Percentiles rank a stretch among this genome's conserved stretches.
phyloP scores from a whole-genome alignment of 2,888 invertebrate genomes.

The Glyphotaelius pellucidus region DNA sequence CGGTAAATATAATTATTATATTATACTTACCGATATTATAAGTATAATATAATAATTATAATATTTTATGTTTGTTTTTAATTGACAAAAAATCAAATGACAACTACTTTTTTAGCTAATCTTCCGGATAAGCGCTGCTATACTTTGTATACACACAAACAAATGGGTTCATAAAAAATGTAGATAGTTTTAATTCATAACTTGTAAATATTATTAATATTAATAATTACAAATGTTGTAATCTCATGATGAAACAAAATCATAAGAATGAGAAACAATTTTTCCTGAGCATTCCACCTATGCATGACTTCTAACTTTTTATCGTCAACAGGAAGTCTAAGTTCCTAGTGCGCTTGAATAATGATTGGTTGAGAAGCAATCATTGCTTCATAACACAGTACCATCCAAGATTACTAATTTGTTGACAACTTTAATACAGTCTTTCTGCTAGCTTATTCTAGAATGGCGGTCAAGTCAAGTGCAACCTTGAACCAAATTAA shows the following conservation, averaged over 20 bases:
- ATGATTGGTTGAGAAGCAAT: not conserved
- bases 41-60: no score
- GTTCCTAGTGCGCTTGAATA: not conserved
- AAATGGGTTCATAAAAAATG: no score
- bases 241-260: not conserved
- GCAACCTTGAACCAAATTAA: slow-evolving; percentile 37
- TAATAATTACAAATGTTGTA: no score
- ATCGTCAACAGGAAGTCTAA: not conserved
- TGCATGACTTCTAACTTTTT: not conserved
- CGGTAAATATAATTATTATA: not conserved
- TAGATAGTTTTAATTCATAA: no score
- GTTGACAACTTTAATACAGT: not conserved
- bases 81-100: no score
- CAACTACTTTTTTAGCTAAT: no score
- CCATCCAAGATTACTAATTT: not conserved
- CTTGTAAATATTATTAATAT: no score
- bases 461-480: not conserved
- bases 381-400: not conserved
- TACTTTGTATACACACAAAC: no score
- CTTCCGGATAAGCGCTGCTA: no score
- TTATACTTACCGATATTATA: no score
- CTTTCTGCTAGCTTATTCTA: not conserved
- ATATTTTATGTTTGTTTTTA: no score
- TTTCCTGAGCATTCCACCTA: not conserved
- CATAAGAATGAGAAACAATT: not conserved